Conservation (phyloP, 2,797 vertebrate species). For the Pelochelys cantorii region DNA sequence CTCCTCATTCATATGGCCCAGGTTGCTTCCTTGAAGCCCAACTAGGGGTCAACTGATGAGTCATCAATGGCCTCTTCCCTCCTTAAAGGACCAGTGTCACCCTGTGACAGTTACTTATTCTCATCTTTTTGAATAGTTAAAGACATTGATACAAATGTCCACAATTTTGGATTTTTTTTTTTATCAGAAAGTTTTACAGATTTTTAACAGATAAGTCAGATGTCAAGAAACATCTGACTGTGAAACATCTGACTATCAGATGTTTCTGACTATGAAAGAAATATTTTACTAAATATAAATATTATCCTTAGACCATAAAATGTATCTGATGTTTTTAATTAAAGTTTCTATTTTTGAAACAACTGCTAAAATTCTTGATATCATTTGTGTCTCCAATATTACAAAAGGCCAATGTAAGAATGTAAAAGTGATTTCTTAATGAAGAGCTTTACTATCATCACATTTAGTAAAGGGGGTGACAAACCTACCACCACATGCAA, state of each 20-base stretch:
- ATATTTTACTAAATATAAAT: too few species aligned
- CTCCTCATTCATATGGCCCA: too few species aligned
- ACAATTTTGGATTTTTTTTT: not conserved
- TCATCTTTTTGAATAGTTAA: not conserved
- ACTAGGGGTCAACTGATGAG: too few species aligned
- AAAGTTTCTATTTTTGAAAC: not conserved
- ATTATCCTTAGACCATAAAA: too few species aligned
- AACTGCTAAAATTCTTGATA: not conserved
- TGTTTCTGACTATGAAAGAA: too few species aligned
- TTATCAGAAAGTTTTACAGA: not conserved
- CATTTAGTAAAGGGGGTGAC: not conserved
- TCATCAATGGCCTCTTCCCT: too few species aligned
- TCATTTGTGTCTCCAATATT: not conserved
- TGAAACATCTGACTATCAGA: too few species aligned
- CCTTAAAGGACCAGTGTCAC: too few species aligned
- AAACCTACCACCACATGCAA: not conserved
- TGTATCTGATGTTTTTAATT: not conserved
- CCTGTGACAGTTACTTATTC: not conserved
- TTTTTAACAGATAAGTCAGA: too few species aligned
- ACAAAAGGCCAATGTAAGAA: not conserved
- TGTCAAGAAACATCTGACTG: not conserved
- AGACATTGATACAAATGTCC: not conserved
- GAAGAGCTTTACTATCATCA: not conserved
- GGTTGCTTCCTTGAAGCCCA: too few species aligned
- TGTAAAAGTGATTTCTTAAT: not conserved